Evolutionary conservation across 2,113 vertebrate species (phyloP), one percentile per base, ranked within the genome.

Genomic region (Archilochus colubris): DNA sequence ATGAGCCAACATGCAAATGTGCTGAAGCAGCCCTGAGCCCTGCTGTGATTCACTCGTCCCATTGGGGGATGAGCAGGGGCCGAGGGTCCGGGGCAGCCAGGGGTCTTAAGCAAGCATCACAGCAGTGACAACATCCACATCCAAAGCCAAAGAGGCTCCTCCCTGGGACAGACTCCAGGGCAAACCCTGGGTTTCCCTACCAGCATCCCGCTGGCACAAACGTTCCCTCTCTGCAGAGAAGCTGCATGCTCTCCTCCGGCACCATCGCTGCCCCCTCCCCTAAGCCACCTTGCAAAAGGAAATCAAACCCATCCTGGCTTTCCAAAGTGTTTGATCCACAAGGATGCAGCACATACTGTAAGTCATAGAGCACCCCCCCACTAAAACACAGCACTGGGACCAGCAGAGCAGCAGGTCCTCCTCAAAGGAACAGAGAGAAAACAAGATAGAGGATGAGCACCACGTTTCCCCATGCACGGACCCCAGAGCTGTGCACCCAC

Each of bases 381-480:
- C 53, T 1, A 23, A 3, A 69, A 38, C n/a, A 44, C n/a, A 14
- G 68, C 72, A 6, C 43, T 10, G 31, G n/a, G 17, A 74, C 33
- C 72, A 30, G 27, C n/a, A 31, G 54, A 21, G 88, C 61, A 5
- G 59, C 54, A 14, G 62, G 10, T 27, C 5, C 33, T 54, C 5
- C 55, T 28, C 31, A 1, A 31, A 84, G n/a, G 33, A 86, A 36
- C 22, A 5, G 23, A 24, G 22, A n/a, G 6, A 38, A 25, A 22
- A 31, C 3, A 10, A 20, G 23, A 7, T 27, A 4, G 43, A 33
- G 31, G 18, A 33, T 0, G 10, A 66, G n/a, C 36, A 9, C 2
- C 5, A 4, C 48, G 0, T 31, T 21, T 38, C 48, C 82, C 73
- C 83, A 3, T 0, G 13, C 51, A 63, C 2, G 0, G n/a, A 51